Evolutionary conservation across 2,797 vertebrate genomes (phyloP), one percentile per base, ranked within the genome.

Genomic region (Halcyon badia): DNA sequence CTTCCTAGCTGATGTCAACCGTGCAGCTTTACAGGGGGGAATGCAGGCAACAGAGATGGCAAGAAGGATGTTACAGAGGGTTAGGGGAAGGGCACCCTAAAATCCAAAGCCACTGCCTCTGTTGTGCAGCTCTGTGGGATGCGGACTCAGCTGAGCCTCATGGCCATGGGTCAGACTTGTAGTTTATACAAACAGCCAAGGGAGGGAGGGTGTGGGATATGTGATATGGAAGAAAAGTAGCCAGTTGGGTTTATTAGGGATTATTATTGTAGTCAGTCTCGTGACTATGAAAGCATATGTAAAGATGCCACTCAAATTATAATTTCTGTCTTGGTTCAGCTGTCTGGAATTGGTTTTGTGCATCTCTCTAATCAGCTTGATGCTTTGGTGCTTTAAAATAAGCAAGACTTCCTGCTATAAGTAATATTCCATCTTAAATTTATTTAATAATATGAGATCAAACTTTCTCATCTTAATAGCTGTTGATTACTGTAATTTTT

Each of bases 131-230:
- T 83, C 37, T 37, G 9, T 57, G 56, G 24, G 44, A 51, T 35
- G 13, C 21, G 71, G 78, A 10, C 11, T 60, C 26, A 26, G 15
- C 57, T 73, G 48, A 78, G 28, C 30, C 30, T 18, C 24, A 7
- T n/a, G 44, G 60, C 56, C 5, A 4, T 0, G 0, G 12, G 9
- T 66, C 21, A 62, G 30, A 60, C 2, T 0, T 35, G 42, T 17
- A 20, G 33, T 22, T 54, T 26, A 20, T 28, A 46, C 44, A 58
- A 58, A n/a, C 1, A 3, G 35, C n/a, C 2, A 5, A 35, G 12
- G 19, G 41, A 39, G 11, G 37, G 37, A 71, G n/a, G 10, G 44
- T 52, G 44, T 49, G 56, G 81, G 33, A 9, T 31, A 18, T 21
- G 30, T 62, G 10, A 26, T 37, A 3, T 3, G 6, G 56, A 75